Evolutionary conservation across 2,113 vertebrate species (phyloP).

Genomic region (Sprattus sprattus): DNA sequence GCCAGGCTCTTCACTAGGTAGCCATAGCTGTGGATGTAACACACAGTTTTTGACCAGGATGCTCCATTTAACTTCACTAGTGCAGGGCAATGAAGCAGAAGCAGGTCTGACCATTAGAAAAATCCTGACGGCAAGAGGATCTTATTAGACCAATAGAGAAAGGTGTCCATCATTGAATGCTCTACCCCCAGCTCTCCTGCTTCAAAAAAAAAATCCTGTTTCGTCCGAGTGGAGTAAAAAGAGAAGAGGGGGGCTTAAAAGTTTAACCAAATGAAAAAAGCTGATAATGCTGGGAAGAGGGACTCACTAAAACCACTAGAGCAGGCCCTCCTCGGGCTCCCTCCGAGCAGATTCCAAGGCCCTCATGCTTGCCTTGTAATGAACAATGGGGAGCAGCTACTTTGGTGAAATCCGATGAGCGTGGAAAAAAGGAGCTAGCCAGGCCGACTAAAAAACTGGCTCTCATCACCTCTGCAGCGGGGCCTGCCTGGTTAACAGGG

Average conservation of each 20-base stretch:
- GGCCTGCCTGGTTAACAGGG: slow-evolving; percentile 34
- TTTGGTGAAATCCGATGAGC: slow-evolving; percentile 84
- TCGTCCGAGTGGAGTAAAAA: slow-evolving; percentile 32
- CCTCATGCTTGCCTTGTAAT: slow-evolving; percentile 75
- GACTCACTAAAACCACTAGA: slow-evolving; percentile 24
- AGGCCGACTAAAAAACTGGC: slow-evolving; percentile 66
- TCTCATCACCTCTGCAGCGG: slow-evolving; percentile 58
- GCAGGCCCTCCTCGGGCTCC: slow-evolving; percentile 22
- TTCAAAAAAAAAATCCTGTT: not conserved
- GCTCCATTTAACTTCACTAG: slow-evolving; percentile 66
- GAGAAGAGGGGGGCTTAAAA: slow-evolving; percentile 21
- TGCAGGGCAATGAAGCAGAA: slow-evolving; percentile 69
- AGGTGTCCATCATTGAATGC: slow-evolving; percentile 64
- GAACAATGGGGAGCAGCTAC: slow-evolving; percentile 79
- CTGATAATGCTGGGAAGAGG: slow-evolving; percentile 36
- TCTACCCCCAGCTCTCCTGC: slow-evolving; percentile 38
- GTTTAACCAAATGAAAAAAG: slow-evolving; percentile 34
- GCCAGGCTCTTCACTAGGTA: slow-evolving; percentile 51
- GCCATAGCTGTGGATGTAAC: slow-evolving; percentile 28
- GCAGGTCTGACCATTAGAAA: slow-evolving; percentile 57
- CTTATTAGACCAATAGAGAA: slow-evolving; percentile 63
- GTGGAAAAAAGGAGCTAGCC: slow-evolving; percentile 72
- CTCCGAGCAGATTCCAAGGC: slow-evolving; percentile 67
- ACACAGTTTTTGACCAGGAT: slow-evolving; percentile 58
- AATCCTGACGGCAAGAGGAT: slow-evolving; percentile 50